phyloP scores from a whole-genome alignment of 2,888 invertebrate genomes.

The Andrena trimmerana region DNA sequence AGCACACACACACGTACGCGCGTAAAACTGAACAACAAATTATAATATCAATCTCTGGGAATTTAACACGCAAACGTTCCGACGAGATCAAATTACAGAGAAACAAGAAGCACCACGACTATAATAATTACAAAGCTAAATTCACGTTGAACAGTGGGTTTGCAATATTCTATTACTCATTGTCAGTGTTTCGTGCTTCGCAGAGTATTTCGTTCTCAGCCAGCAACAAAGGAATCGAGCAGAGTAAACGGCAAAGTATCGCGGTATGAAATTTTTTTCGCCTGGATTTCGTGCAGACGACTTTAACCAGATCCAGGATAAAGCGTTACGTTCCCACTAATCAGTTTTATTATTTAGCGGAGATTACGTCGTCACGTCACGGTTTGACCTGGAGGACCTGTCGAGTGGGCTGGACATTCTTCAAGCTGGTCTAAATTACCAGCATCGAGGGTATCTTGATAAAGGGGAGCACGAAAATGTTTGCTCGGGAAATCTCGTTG shows the following conservation, averaged over 20 bases:
- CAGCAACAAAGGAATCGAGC: not conserved
- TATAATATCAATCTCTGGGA: conserved; percentile 5
- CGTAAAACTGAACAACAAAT: not conserved
- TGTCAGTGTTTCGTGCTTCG: not conserved
- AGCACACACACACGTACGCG: not conserved
- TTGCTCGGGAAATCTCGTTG: conserved; percentile 39
- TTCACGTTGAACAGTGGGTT: too few relatives aligned
- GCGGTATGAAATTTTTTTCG: not conserved
- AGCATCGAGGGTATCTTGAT: conserved; percentile 20
- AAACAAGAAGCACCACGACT: not conserved
- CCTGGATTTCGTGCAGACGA: conserved; percentile 11
- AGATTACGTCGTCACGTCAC: conserved; percentile 18
- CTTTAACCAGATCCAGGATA: conserved; percentile 16
- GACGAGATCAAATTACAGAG: not conserved
- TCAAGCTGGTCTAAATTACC: conserved; percentile 2
- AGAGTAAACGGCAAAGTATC: not conserved
- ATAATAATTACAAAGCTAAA: not conserved
- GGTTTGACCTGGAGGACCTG: not conserved
- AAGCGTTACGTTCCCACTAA: conserved; percentile 1
- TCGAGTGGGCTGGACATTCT: not conserved
- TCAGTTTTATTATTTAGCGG: conserved; percentile 21
- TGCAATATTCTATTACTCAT: too few relatives aligned
- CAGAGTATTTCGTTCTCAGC: not conserved
- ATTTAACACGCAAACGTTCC: not conserved
- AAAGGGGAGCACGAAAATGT: conserved; percentile 16